A percentile compares a stretch with the other conserved stretches of the same genome.
phyloP scores from a whole-genome alignment of 2,888 invertebrate species.

The Miltochrista miniata region DNA sequence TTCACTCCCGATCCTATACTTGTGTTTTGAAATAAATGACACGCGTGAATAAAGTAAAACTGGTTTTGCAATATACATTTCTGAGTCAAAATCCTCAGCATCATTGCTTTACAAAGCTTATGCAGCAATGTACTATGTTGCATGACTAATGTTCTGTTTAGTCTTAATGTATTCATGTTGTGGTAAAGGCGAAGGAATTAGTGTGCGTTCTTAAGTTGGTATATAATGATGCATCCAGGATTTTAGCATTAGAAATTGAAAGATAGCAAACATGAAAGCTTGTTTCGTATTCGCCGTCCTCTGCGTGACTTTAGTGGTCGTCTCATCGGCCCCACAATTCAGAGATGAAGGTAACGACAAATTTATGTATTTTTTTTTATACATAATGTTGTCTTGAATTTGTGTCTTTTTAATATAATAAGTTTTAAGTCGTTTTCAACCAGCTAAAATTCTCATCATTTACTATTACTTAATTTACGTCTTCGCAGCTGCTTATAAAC shows the following conservation, averaged over 20 bases:
- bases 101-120: conserved; percentile 2
- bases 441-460: no score
- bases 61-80: conserved; percentile 21
- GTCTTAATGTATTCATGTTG: conserved; percentile 15
- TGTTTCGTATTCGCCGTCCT: conserved; percentile 44
- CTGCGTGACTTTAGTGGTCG: conserved; percentile 33
- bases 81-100: conserved; percentile 10
- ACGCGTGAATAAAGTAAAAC: conserved; percentile 11
- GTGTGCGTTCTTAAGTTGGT: conserved; percentile 37
- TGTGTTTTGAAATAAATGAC: conserved; percentile 31
- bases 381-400: no score
- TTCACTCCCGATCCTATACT: conserved; percentile 62
- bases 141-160: conserved; percentile 10
- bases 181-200: conserved; percentile 25
- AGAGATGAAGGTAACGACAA: conserved; percentile 18
- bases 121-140: conserved; percentile 36
- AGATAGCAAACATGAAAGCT: conserved; percentile 51
- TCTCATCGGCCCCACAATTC: conserved; percentile 22
- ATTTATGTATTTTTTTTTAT: neutral
- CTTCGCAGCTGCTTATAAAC: no score
- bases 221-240: conserved; percentile 48
- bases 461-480: no score
- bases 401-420: no score
- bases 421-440: no score
- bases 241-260: conserved; percentile 40